A percentile compares a stretch with the other conserved stretches of the same genome.
Conservation (phyloP, 2,113 vertebrate species). For the Dunckerocampus dactyliophorus region DNA sequence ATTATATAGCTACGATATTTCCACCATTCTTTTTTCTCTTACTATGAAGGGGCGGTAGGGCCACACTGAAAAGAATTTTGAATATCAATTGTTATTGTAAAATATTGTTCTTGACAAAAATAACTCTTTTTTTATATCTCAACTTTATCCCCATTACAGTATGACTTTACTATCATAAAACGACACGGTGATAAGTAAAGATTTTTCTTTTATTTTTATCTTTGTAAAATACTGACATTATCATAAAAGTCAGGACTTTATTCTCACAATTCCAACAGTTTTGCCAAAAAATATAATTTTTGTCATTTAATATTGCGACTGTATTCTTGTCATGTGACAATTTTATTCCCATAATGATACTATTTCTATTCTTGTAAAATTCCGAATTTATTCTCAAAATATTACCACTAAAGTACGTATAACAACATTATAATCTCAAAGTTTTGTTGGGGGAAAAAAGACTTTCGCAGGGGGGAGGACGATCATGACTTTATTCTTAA, state of each 20-base stretch:
- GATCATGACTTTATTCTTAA: too few relatives aligned
- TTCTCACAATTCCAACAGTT: neutral
- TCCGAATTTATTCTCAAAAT: neutral
- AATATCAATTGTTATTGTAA: neutral
- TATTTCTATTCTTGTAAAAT: neutral
- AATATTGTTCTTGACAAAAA: too few relatives aligned
- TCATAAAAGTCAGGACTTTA: neutral
- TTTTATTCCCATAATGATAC: neutral
- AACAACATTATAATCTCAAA: too few relatives aligned
- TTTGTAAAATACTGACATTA: neutral
- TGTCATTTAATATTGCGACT: neutral
- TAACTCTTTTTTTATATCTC: neutral
- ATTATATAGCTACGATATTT: constrained; percentile 48
- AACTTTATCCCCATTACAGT: neutral
- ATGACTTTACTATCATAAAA: too few relatives aligned
- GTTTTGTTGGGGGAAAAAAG: too few relatives aligned
- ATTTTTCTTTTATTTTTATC: neutral
- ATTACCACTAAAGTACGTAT: too few relatives aligned
- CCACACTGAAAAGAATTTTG: neutral
- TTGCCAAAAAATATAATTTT: neutral
- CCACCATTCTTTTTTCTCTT: constrained; percentile 29
- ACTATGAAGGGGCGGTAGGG: neutral
- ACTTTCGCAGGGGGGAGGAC: too few relatives aligned
- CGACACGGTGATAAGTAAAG: too few relatives aligned
- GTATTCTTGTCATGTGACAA: neutral